Conservation (phyloP, 2,888 invertebrate species). For the Drosophila setosimentum region DNA sequence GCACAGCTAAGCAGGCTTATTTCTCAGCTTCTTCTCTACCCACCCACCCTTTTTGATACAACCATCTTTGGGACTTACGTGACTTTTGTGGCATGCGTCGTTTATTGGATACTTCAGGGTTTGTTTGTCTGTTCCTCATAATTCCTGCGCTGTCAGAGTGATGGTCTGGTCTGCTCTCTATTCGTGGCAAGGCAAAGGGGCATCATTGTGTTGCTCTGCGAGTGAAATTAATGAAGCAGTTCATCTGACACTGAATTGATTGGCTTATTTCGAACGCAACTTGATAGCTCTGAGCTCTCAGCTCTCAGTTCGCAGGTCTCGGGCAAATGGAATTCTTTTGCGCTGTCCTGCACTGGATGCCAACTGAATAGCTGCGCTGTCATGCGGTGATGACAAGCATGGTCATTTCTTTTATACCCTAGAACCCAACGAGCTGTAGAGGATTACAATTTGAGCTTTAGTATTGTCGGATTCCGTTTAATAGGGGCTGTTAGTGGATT, state of each 20-base stretch:
- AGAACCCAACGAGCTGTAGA: background rate
- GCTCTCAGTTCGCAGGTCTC: background rate
- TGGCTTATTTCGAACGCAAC: conserved; percentile 73
- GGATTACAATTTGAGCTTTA: background rate
- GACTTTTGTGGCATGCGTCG: conserved; percentile 70
- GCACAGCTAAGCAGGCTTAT: conserved; percentile 54
- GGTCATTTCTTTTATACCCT: conserved; percentile 22
- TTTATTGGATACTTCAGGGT: conserved; percentile 53
- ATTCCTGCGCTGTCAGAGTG: conserved; percentile 14
- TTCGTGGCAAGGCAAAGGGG: background rate
- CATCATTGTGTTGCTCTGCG: conserved; percentile 34
- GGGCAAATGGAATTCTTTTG: conserved; percentile 49
- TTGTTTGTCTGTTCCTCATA: conserved; percentile 39
- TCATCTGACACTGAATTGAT: conserved; percentile 80
- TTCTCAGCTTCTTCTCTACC: conserved; percentile 13
- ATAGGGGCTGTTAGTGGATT: background rate
- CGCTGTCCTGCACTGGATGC: conserved; percentile 9
- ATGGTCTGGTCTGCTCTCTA: background rate
- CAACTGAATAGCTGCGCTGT: conserved; percentile 39
- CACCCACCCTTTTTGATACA: background rate
- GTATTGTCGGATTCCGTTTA: no score
- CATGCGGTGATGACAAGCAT: conserved; percentile 40
- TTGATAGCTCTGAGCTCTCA: conserved; percentile 49
- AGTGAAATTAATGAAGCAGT: conserved; percentile 78
- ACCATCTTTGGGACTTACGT: conserved; percentile 56